Percentiles rank a stretch among this genome's conserved stretches.
These are phyloP conservation scores for Harmothoe impar DNA, from an alignment of 2,888 invertebrate genomes.

Conservation along the genomic window DNA sequence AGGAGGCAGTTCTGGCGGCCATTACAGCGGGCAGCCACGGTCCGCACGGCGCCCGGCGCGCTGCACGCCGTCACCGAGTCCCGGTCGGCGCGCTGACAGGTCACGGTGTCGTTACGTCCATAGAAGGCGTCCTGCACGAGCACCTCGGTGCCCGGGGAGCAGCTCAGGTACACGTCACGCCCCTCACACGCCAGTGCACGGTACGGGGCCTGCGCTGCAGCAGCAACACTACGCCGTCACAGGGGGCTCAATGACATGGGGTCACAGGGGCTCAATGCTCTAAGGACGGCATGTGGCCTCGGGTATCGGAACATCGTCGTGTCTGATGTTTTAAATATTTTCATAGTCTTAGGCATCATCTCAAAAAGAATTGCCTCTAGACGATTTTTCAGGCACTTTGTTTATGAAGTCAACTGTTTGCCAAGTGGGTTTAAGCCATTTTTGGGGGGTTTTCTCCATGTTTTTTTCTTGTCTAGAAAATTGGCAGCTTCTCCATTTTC, in stretches of 20 bases:
- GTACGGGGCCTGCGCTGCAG: constrained; percentile 19
- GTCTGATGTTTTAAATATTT: no score
- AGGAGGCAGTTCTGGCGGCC: constrained; percentile 18
- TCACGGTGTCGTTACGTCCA: constrained; percentile 48
- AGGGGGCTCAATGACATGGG: background rate
- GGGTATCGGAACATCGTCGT: no score
- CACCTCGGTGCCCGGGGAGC: constrained; percentile 19
- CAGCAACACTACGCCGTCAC: background rate
- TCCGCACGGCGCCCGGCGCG: background rate
- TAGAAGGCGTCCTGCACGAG: constrained; percentile 32
- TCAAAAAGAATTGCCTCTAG: no score
- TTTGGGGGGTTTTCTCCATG: no score
- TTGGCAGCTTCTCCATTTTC: no score
- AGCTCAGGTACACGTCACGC: background rate
- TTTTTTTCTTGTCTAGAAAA: no score
- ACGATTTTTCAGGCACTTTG: no score
- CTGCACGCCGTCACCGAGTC: background rate
- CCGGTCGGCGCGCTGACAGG: background rate
- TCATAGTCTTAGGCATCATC: no score
- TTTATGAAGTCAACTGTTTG: no score
- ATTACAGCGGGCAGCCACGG: background rate
- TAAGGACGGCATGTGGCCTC: no score
- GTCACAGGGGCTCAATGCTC: no score
- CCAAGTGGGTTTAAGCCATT: no score
- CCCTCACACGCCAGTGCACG: constrained; percentile 42